These are phyloP conservation scores for Benitochromis conjunctus DNA, from an alignment of 2,113 vertebrate genomes.

Conservation along the genomic window DNA sequence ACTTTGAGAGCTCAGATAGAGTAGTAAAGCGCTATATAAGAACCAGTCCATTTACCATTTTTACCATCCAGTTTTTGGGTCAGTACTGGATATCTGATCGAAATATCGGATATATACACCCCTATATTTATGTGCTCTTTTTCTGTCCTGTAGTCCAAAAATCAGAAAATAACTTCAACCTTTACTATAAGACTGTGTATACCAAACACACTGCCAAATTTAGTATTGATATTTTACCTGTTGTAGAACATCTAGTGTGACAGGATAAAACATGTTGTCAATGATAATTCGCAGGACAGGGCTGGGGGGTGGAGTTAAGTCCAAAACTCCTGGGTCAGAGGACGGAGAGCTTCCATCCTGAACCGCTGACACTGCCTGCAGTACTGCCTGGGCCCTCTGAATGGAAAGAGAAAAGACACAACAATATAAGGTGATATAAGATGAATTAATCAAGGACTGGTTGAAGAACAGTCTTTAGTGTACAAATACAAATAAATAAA, in stretches of 20 bases:
- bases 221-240: conserved; percentile 76
- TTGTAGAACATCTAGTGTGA: conserved; percentile 97
- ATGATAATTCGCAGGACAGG: conserved; percentile 97
- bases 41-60: background rate
- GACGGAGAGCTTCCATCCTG: conserved; percentile 91
- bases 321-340: conserved; percentile 85
- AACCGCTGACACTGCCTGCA: conserved; percentile 94
- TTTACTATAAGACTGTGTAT: background rate
- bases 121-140: background rate
- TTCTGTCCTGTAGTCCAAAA: background rate
- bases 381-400: conserved; percentile 93
- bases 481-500: background rate
- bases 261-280: conserved; percentile 99
- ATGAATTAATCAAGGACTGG: background rate
- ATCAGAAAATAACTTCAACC: background rate
- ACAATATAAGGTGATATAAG: background rate
- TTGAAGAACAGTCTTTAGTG: background rate
- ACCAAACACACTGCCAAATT: background rate
- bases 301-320: conserved; percentile 91
- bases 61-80: background rate
- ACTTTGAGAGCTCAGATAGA: background rate
- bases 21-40: background rate
- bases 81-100: background rate
- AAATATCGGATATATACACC: background rate
- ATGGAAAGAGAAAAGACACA: background rate